A percentile compares a stretch with the other conserved stretches of the same genome.
Evolutionary conservation across 2,113 vertebrate species (phyloP).

Genomic region (Mola mola): DNA sequence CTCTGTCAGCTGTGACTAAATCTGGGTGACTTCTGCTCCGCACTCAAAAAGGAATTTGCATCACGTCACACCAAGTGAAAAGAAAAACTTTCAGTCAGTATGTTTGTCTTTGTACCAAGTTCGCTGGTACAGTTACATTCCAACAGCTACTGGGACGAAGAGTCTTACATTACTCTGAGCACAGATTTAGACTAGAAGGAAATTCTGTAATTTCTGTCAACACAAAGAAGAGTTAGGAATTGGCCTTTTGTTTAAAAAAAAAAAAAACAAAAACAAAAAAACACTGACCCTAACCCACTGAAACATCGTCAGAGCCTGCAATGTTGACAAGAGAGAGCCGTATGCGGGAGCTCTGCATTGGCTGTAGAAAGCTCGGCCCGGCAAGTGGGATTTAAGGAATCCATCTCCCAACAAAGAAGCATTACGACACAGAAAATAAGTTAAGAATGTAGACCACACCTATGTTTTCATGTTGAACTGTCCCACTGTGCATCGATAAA

Average conservation of each 20-base stretch:
- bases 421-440: slow-evolving; percentile 16
- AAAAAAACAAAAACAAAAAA: too few relatives aligned
- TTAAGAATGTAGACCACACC: slow-evolving; percentile 10
- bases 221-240: too few relatives aligned
- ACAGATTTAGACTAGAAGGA: slow-evolving; percentile 47
- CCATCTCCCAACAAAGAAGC: slow-evolving; percentile 37
- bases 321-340: slow-evolving; percentile 16
- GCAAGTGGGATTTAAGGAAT: slow-evolving; percentile 43
- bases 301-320: slow-evolving; percentile 3
- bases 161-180: slow-evolving; percentile 42
- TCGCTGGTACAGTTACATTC: slow-evolving; percentile 50
- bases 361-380: slow-evolving; percentile 24
- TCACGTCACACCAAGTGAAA: slow-evolving; percentile 1
- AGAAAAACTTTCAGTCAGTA: slow-evolving; percentile 2
- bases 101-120: too few relatives aligned
- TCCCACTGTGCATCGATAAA: slow-evolving; percentile 6
- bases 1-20: slow-evolving; percentile 61
- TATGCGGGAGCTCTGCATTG: slow-evolving; percentile 26
- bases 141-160: too few relatives aligned
- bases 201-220: too few relatives aligned
- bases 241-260: too few relatives aligned
- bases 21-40: slow-evolving; percentile 38
- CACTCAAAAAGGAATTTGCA: slow-evolving; percentile 38
- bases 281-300: too few relatives aligned
- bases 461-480: slow-evolving; percentile 32